Conservation (phyloP, 2,888 invertebrate species). For the Aspidiotus destructor region DNA sequence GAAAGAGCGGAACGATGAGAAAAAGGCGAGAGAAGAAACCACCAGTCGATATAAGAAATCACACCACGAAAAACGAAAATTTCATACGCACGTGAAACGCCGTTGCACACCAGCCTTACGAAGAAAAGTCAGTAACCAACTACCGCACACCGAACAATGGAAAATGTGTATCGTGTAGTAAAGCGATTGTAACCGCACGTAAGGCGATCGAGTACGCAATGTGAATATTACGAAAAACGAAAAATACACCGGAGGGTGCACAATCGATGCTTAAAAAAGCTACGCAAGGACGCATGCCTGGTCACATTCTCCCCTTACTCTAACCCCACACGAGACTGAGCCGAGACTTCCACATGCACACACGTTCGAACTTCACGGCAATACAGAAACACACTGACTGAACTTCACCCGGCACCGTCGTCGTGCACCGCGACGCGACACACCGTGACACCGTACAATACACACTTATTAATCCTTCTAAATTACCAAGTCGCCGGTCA, state of each 20-base stretch:
- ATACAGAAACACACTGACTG: too few species aligned
- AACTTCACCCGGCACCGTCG: too few species aligned
- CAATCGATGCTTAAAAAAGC: slow-evolving; percentile 26
- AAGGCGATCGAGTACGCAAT: slow-evolving; percentile 8
- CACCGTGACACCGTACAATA: not conserved
- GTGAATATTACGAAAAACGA: slow-evolving; percentile 10
- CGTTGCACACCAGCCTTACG: not conserved
- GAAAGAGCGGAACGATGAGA: too few species aligned
- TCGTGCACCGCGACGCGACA: too few species aligned
- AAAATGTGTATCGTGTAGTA: not conserved
- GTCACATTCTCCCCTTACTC: slow-evolving; percentile 14
- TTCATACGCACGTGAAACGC: not conserved
- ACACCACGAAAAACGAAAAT: too few species aligned
- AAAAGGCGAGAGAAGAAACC: too few species aligned
- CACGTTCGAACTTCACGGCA: too few species aligned
- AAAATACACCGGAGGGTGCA: slow-evolving; percentile 17
- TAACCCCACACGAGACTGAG: too few species aligned
- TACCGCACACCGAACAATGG: slow-evolving; percentile 8
- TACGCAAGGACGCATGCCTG: slow-evolving; percentile 28
- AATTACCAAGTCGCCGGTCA: slow-evolving; percentile 5
- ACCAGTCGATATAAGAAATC: too few species aligned
- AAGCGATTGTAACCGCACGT: slow-evolving; percentile 31
- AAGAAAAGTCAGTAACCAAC: slow-evolving; percentile 1
- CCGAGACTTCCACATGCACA: too few species aligned
- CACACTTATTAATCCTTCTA: slow-evolving; percentile 27